These are phyloP conservation scores for Philaenus spumarius DNA, from an alignment of 1,140 invertebrate species.

Conservation along the genomic window DNA sequence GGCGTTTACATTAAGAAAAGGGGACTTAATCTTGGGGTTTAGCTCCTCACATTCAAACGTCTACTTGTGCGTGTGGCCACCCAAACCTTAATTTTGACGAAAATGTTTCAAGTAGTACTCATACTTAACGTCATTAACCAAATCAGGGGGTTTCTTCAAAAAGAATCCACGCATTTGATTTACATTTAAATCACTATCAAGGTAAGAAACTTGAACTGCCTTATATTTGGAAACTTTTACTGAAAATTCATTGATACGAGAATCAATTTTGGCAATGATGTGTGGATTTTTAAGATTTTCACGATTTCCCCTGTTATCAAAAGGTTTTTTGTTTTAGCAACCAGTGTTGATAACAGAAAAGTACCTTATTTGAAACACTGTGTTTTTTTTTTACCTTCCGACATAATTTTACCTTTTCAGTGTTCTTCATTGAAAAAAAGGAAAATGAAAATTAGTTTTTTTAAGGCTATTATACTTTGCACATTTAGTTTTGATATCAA, in stretches of 20 bases:
- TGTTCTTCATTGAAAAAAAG: background rate
- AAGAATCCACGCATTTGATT: conserved; percentile 14
- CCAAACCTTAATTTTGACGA: conserved; percentile 27
- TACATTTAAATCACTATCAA: background rate
- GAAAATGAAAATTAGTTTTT: background rate
- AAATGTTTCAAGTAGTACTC: conserved; percentile 25
- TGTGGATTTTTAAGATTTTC: conserved; percentile 1
- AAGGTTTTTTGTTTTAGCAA: background rate
- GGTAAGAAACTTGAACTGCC: background rate
- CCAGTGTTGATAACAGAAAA: background rate
- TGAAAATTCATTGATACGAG: background rate
- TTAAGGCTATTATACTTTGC: background rate
- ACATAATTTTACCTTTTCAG: background rate
- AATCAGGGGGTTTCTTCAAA: conserved; percentile 22
- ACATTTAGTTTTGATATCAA: background rate
- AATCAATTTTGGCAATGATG: conserved; percentile 1
- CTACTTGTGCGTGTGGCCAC: conserved; percentile 27
- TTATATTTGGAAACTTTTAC: background rate
- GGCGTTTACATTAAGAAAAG: conserved; percentile 22
- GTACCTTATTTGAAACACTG: background rate
- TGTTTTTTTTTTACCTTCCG: background rate
- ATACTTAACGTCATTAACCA: conserved; percentile 28
- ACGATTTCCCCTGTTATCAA: background rate
- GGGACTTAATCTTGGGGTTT: conserved; percentile 17
- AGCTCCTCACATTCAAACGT: conserved; percentile 21